Base-by-base conservation (phyloP, 2,113 vertebrate species). In the Thalassarche chlororhynchos region DNA sequence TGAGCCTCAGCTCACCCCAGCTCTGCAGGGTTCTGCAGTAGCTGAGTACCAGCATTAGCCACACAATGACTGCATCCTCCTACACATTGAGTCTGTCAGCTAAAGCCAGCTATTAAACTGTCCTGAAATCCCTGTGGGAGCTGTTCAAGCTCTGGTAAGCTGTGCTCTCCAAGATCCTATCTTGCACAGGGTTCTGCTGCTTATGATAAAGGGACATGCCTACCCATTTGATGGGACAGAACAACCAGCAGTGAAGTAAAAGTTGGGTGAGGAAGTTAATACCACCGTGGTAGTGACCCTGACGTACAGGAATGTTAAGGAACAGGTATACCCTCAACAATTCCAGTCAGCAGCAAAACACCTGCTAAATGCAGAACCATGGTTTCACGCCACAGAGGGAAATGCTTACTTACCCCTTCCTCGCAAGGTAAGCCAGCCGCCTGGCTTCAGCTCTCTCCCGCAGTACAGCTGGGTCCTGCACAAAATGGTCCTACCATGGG, bases 401-500 rank as follows among this genome's bases (percentile, higher is more conserved):
- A 26, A n/a, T 5, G 36, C 49, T 17, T 12, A 14, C 98, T 98
- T 89, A 99, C 99, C 99, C 99, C 96, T 94, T 99, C 97, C 98
- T 99, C 34, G 99, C 98, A 2, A 99, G 98, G 97, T 98, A 98
- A 36, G 98, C 97, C 46, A 98, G 97, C 85, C 99, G 98, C 81
- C 99, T 96, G 49, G 99, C 99, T 70, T 99, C 99, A 0, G 99
- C 99, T 54, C 98, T 94, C 97, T 99, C 99, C 90, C 99, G 97
- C 84, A 99, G 98, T 23, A 99, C 88, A 0, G 99, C 99, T 0
- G 99, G 99, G 91, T 99, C 99, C 98, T 99, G 99, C 36, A 99
- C 97, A 42, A 99, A 99, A 74, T 99, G 99, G 96, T 99, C 99
- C 66, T 98, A 31, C 89, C 97, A 36, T 2, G 49, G 91, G 89